A percentile compares a stretch with the other conserved stretches of the same genome.
phyloP scores from a whole-genome alignment of 2,888 invertebrate genomes.

The Hirtodrosophila duncani region DNA sequence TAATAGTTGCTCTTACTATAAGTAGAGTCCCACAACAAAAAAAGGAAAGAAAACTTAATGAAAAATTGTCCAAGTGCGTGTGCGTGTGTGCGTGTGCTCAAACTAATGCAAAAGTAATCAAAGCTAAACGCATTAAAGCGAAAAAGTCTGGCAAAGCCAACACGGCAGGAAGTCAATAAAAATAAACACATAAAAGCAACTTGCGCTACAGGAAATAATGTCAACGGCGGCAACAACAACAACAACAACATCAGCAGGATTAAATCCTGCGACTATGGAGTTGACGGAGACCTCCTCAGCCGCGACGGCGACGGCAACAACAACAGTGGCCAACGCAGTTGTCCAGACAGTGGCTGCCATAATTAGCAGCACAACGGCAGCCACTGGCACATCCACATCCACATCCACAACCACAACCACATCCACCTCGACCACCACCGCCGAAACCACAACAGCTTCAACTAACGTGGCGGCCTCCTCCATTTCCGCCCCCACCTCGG shows the following conservation, averaged over 20 bases:
- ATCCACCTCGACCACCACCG: background rate
- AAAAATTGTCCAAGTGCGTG: constrained; percentile 36
- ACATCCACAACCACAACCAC: constrained; percentile 14
- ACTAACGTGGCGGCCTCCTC: constrained; percentile 5
- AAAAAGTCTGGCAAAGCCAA: constrained; percentile 20
- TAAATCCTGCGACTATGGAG: constrained; percentile 10
- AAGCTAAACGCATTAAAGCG: constrained; percentile 49
- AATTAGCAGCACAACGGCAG: constrained; percentile 59
- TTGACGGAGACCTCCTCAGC: constrained; percentile 4
- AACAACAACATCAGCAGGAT: no score
- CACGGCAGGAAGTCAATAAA: constrained; percentile 67
- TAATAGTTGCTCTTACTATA: no score
- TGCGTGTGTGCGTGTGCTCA: constrained; percentile 25
- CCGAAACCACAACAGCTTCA: constrained; percentile 7
- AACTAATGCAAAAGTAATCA: constrained; percentile 61
- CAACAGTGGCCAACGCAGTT: constrained; percentile 40
- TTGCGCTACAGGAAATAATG: constrained; percentile 59
- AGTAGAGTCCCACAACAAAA: no score
- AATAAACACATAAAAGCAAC: constrained; percentile 61
- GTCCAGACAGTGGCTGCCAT: constrained; percentile 57
- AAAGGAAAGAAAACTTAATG: constrained; percentile 34
- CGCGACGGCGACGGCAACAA: constrained; percentile 3
- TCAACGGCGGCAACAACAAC: constrained; percentile 35
- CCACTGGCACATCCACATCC: background rate
- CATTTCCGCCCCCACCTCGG: constrained; percentile 7